Evolutionary conservation across 2,888 invertebrate genomes (phyloP).

Genomic region (Strigamia maritima): DNA sequence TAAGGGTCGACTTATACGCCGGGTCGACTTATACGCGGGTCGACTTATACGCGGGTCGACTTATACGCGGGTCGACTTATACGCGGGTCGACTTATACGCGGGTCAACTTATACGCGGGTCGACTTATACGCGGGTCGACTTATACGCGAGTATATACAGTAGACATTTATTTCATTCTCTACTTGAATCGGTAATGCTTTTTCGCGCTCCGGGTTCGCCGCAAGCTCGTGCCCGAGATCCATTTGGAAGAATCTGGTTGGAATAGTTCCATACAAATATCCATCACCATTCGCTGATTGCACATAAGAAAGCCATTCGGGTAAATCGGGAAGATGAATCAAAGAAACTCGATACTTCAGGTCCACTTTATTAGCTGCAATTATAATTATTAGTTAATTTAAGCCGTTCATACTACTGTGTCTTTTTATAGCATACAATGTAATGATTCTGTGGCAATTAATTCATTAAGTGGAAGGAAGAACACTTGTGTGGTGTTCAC

Average conservation of each 20-base stretch:
- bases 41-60: too few species aligned
- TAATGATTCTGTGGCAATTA: background rate
- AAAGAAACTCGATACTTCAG: conserved; percentile 67
- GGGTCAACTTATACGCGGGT: too few species aligned
- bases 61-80: too few species aligned
- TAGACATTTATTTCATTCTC: too few species aligned
- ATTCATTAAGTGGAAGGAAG: background rate
- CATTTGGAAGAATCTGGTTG: background rate
- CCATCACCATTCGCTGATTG: background rate
- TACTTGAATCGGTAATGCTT: background rate
- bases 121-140: too few species aligned
- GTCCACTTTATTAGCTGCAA: conserved; percentile 3
- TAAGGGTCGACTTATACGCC: too few species aligned
- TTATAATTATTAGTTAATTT: too few species aligned
- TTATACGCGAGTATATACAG: too few species aligned
- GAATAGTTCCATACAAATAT: conserved; percentile 17
- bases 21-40: too few species aligned
- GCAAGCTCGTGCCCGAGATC: background rate
- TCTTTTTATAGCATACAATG: too few species aligned
- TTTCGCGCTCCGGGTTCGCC: background rate
- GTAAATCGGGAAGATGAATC: conserved; percentile 74
- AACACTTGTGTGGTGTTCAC: background rate
- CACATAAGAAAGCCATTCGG: conserved; percentile 75
- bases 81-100: too few species aligned
- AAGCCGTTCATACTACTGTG: too few species aligned